Percentiles rank a stretch among this genome's conserved stretches.
phyloP scores from a whole-genome alignment of 2,888 invertebrate species.

The Phaonia tiefii region DNA sequence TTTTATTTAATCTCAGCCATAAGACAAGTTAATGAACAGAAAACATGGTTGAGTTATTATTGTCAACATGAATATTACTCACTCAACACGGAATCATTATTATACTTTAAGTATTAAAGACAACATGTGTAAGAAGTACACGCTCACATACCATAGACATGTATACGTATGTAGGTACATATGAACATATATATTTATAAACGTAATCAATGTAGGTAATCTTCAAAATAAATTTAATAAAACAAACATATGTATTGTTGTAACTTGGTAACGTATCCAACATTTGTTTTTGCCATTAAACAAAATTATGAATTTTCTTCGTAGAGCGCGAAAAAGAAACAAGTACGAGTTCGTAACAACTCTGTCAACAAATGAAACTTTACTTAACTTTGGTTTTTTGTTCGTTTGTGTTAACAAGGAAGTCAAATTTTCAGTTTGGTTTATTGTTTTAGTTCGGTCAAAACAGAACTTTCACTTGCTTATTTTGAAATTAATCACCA shows the following conservation, averaged over 20 bases:
- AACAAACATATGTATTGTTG: neutral
- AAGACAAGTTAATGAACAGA: conserved; percentile 34
- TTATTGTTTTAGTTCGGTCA: conserved; percentile 24
- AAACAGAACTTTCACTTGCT: conserved; percentile 42
- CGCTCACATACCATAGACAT: neutral
- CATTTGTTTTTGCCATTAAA: conserved; percentile 5
- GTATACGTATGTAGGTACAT: neutral
- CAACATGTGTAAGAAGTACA: too few relatives aligned
- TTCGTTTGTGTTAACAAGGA: conserved; percentile 3
- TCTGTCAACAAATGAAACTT: conserved; percentile 40
- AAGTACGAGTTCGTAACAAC: neutral
- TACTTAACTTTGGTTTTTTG: conserved; percentile 2
- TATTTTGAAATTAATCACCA: conserved; percentile 23
- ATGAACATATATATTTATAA: neutral
- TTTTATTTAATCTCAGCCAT: conserved; percentile 13
- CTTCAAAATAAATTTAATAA: conserved; percentile 39
- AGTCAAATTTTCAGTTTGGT: conserved; percentile 7
- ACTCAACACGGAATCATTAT: conserved; percentile 23
- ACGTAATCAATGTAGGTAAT: conserved; percentile 46
- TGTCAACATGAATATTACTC: conserved; percentile 42
- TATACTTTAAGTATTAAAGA: neutral
- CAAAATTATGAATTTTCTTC: conserved; percentile 2
- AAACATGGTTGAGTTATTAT: conserved; percentile 39
- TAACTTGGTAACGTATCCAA: neutral
- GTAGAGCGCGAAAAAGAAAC: neutral